Evolutionary conservation across 2,888 invertebrate species (phyloP).

Genomic region (Crocallis elinguaria): DNA sequence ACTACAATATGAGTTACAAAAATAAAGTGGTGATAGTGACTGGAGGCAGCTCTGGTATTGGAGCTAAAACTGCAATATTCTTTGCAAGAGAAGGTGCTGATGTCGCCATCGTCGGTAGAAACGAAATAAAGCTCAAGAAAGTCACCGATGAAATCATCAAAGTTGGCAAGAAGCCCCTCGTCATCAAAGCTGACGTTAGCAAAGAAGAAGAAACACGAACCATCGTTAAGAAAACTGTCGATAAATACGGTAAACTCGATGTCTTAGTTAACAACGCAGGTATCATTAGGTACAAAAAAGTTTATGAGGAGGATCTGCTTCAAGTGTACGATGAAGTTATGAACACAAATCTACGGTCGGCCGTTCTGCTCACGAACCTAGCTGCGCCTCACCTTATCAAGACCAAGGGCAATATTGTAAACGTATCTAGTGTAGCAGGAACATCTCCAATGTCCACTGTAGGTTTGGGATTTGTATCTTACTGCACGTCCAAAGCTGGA

Average conservation of each 20-base stretch:
- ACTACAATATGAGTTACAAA: constrained; percentile 36
- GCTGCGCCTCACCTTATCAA: constrained; percentile 37
- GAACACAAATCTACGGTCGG: constrained; percentile 37
- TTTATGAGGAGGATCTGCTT: constrained; percentile 27
- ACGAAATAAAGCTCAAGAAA: constrained; percentile 44
- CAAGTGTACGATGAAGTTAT: constrained; percentile 38
- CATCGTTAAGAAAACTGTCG: constrained; percentile 42
- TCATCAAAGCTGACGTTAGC: constrained; percentile 38
- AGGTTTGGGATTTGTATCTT: constrained; percentile 49
- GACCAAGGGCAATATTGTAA: constrained; percentile 46
- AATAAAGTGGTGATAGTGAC: constrained; percentile 56
- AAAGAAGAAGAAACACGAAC: constrained; percentile 33
- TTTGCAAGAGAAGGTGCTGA: constrained; percentile 55
- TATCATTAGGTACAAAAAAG: constrained; percentile 10
- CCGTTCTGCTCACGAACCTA: constrained; percentile 30
- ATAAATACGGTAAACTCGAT: constrained; percentile 43
- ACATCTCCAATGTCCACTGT: background rate
- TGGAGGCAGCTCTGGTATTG: constrained; percentile 62
- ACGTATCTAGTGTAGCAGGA: constrained; percentile 32
- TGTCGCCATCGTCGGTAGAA: constrained; percentile 53
- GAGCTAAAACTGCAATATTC: constrained; percentile 51
- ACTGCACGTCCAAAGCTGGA: constrained; percentile 89
- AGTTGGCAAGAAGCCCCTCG: constrained; percentile 25
- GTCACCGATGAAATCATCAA: constrained; percentile 29
- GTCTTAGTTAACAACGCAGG: constrained; percentile 48